A percentile compares a stretch with the other conserved stretches of the same genome.
phyloP scores from a whole-genome alignment of 2,888 invertebrate genomes.

The Julus scandinavius region DNA sequence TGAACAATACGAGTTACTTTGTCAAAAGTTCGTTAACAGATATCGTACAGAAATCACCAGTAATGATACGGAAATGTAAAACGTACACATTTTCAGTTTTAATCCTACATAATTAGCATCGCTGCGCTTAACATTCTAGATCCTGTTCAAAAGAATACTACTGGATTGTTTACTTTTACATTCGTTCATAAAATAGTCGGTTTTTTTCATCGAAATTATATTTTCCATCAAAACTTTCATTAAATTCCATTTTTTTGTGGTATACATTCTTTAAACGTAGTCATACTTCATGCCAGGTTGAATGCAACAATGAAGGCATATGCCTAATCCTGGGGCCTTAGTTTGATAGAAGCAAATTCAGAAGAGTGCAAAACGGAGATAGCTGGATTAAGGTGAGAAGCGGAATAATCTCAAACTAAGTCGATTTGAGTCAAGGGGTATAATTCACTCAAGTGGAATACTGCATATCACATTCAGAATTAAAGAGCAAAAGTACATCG shows the following conservation, averaged over 20 bases:
- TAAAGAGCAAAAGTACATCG: background rate
- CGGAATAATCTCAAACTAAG: constrained; percentile 33
- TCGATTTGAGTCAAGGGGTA: background rate
- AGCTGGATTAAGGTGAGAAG: constrained; percentile 33
- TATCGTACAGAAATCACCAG: too few relatives aligned
- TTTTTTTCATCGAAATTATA: background rate
- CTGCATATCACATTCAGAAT: background rate
- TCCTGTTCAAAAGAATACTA: too few relatives aligned
- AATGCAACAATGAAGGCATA: background rate
- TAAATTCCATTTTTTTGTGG: background rate
- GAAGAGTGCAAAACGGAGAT: constrained; percentile 27
- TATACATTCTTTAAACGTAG: background rate
- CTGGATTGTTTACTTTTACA: too few relatives aligned
- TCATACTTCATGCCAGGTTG: background rate
- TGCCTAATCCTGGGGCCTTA: background rate
- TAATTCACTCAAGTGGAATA: background rate
- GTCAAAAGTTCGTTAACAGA: too few relatives aligned
- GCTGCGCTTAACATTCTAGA: too few relatives aligned
- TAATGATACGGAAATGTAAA: too few relatives aligned
- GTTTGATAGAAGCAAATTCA: constrained; percentile 20
- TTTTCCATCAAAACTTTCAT: background rate
- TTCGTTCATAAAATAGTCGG: too few relatives aligned
- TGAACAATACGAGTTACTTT: too few relatives aligned
- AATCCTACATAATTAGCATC: too few relatives aligned
- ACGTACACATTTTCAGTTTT: too few relatives aligned